Percentiles rank a stretch among this genome's conserved stretches.
phyloP scores from a whole-genome alignment of 35 echinoderm and acorn worm genomes.

The Chiridota heheva region DNA sequence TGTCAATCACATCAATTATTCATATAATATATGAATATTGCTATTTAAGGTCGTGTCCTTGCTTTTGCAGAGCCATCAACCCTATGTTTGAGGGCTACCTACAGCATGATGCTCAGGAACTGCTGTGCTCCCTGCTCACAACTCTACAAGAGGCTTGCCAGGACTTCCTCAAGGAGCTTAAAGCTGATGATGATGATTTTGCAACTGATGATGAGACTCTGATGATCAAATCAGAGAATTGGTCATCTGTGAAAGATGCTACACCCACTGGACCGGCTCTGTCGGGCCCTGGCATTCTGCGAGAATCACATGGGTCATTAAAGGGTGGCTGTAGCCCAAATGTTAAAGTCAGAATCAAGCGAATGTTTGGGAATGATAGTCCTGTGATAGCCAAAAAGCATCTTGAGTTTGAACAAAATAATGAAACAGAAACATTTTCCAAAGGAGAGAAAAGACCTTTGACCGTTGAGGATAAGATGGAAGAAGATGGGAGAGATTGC shows the following conservation, averaged over 20 bases:
- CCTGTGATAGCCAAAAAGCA: conserved; percentile 15
- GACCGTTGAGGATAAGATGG: neutral
- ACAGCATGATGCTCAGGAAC: conserved; percentile 96
- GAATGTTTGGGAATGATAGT: neutral
- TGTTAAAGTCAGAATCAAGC: neutral
- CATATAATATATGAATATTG: too few species aligned
- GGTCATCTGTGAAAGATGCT: neutral
- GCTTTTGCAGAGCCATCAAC: conserved; percentile 70
- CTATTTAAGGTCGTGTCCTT: too few species aligned
- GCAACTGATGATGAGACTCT: conserved; percentile 6
- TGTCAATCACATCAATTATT: too few species aligned
- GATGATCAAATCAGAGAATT: too few species aligned
- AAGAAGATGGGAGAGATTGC: neutral
- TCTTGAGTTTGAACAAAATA: conserved; percentile 7
- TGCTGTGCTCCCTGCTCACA: conserved; percentile 85
- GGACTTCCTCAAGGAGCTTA: conserved; percentile 21
- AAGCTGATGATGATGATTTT: neutral
- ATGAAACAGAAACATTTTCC: too few species aligned
- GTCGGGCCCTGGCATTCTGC: neutral
- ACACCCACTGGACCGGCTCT: neutral
- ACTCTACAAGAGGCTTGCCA: conserved; percentile 75
- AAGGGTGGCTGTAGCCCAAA: conserved; percentile 42
- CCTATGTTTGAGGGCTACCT: conserved; percentile 98
- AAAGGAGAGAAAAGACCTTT: neutral
- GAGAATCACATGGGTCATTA: neutral